Evolutionary conservation across 2,113 vertebrate species (phyloP).

Genomic region (Plectropomus leopardus): DNA sequence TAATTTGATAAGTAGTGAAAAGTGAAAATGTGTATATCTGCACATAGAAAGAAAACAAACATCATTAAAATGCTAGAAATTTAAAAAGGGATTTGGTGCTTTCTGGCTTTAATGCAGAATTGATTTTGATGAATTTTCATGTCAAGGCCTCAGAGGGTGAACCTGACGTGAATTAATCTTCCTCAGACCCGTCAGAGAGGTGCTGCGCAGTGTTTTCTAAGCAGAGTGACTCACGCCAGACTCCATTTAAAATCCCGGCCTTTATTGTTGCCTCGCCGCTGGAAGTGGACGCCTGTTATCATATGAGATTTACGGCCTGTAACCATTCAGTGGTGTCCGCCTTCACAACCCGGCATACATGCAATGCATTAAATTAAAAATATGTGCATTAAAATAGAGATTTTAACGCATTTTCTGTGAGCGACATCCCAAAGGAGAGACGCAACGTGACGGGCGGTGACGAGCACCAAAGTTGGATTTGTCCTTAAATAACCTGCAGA

Average conservation of each 20-base stretch:
- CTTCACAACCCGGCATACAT: not conserved
- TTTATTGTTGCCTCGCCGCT: not conserved
- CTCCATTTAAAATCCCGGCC: not conserved
- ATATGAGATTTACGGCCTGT: not conserved
- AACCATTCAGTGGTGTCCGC: fast-evolving
- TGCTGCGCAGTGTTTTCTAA: not conserved
- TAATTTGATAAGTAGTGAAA: too few relatives aligned
- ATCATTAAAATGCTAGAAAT: too few relatives aligned
- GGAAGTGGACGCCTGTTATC: not conserved
- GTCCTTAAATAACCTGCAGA: not conserved
- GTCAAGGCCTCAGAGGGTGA: not conserved
- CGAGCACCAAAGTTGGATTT: conserved; percentile 4
- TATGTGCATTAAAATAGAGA: fast-evolving
- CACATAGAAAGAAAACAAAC: too few relatives aligned
- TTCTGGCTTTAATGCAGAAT: too few relatives aligned
- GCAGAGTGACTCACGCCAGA: conserved; percentile 27
- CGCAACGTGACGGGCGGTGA: conserved; percentile 48
- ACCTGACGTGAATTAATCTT: not conserved
- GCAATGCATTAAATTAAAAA: fast-evolving
- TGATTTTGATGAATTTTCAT: too few relatives aligned
- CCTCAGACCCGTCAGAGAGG: too few relatives aligned
- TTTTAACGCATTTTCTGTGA: not conserved
- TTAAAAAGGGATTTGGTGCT: too few relatives aligned
- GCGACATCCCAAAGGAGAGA: fast-evolving
- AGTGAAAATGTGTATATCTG: too few relatives aligned